phyloP scores from a whole-genome alignment of 1,140 invertebrate genomes.

The Stegodyphus dumicola region DNA sequence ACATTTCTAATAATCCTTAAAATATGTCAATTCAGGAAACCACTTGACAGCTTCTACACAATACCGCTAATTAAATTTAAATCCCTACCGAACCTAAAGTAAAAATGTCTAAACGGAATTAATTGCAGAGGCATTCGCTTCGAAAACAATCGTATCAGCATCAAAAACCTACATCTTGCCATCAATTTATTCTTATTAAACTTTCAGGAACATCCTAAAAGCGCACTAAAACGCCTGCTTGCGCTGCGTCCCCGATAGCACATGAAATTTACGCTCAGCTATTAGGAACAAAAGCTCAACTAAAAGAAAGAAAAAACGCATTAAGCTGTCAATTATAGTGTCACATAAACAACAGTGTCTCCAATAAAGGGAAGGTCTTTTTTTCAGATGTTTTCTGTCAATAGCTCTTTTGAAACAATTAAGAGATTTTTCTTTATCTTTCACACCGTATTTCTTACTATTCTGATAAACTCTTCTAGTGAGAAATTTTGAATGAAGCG shows the following conservation, averaged over 20 bases:
- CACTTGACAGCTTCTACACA: too few relatives aligned
- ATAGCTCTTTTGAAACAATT: neutral
- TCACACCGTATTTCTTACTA: neutral
- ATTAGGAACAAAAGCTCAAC: neutral
- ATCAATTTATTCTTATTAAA: neutral
- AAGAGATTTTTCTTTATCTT: neutral
- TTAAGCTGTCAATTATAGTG: constrained; percentile 1
- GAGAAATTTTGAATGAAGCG: too few relatives aligned
- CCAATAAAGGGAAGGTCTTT: neutral
- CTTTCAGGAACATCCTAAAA: neutral
- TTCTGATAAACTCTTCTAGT: too few relatives aligned
- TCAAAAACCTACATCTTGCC: neutral
- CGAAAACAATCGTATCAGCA: neutral
- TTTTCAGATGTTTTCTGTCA: neutral
- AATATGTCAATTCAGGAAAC: neutral
- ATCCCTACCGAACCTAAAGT: too few relatives aligned
- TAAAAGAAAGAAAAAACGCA: neutral
- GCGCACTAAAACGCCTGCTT: neutral
- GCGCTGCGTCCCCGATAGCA: neutral
- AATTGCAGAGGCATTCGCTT: neutral
- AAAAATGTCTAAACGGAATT: neutral
- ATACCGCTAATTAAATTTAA: too few relatives aligned
- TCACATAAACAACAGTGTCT: neutral
- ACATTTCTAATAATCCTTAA: neutral
- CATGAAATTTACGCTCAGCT: neutral